phyloP scores from a whole-genome alignment of 2,888 invertebrate species.

The Heteropelma amictum region DNA sequence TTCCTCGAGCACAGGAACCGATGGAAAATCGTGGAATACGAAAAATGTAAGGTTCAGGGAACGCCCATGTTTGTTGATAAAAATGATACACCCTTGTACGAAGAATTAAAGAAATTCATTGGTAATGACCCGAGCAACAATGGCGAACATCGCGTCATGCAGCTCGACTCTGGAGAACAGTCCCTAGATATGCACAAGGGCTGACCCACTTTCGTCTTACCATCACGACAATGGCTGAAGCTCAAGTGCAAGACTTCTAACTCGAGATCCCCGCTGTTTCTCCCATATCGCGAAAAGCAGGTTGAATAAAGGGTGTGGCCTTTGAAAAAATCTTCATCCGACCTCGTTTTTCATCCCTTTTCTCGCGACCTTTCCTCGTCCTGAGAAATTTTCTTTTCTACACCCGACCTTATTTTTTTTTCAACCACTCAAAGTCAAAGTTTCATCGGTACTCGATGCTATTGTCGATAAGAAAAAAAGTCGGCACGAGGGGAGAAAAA shows the following conservation, averaged over 20 bases:
- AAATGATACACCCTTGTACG: constrained; percentile 20
- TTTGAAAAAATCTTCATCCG: constrained; percentile 50
- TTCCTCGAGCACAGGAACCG: too few species aligned
- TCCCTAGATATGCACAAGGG: constrained; percentile 65
- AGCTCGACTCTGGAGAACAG: constrained; percentile 38
- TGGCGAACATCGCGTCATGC: constrained; percentile 35
- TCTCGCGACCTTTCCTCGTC: constrained; percentile 3
- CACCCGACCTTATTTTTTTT: constrained; percentile 43
- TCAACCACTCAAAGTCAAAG: background rate
- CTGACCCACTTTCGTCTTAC: constrained; percentile 66
- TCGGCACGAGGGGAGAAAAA: background rate
- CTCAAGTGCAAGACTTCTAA: constrained; percentile 61
- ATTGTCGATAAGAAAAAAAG: constrained; percentile 16
- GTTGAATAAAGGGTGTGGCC: constrained; percentile 42
- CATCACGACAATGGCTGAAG: constrained; percentile 66
- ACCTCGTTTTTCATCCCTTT: constrained; percentile 41
- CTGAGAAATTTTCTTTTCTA: constrained; percentile 40
- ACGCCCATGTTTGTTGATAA: background rate
- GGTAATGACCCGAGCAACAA: constrained; percentile 31
- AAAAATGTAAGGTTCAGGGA: too few species aligned
- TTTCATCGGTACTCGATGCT: constrained; percentile 2
- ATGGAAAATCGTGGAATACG: too few species aligned
- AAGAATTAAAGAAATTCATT: constrained; percentile 38
- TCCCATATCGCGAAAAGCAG: constrained; percentile 22
- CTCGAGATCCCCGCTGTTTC: constrained; percentile 43